Evolutionary conservation across 2,113 vertebrate species (phyloP).

Genomic region (Anas platyrhynchos): DNA sequence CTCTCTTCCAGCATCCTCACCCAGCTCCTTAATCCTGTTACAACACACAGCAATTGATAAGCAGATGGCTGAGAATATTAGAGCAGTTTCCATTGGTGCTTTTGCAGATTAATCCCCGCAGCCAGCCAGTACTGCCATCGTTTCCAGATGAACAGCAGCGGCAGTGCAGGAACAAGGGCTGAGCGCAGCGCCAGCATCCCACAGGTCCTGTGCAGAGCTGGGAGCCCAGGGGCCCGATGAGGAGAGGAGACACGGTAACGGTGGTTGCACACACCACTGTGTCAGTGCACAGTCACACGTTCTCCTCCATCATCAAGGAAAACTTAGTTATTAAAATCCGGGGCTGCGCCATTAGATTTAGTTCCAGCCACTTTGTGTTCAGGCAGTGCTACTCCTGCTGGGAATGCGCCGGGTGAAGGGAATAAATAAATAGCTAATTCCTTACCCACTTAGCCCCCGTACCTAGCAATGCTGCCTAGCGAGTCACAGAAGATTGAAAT

Average conservation of each 20-base stretch:
- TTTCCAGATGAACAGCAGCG: background rate
- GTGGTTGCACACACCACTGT: background rate
- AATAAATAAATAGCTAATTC: conserved; percentile 43
- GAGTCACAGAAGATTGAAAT: conserved; percentile 56
- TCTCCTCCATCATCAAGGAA: background rate
- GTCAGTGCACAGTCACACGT: background rate
- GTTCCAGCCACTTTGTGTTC: background rate
- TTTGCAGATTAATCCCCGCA: accelerated
- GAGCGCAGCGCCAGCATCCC: background rate
- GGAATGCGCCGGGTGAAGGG: background rate
- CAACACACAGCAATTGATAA: accelerated
- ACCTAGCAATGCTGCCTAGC: background rate
- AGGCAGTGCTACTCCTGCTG: background rate
- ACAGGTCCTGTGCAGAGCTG: accelerated
- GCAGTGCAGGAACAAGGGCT: background rate
- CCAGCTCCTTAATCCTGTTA: accelerated
- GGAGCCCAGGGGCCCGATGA: accelerated
- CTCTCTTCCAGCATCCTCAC: accelerated
- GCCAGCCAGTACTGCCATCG: accelerated
- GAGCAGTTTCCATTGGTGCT: accelerated
- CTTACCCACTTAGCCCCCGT: conserved; percentile 44
- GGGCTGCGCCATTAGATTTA: background rate
- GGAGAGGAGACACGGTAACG: accelerated
- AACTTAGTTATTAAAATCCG: background rate
- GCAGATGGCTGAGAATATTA: accelerated